Conservation (phyloP, 2,113 vertebrate species). For the Oceanites oceanicus region DNA sequence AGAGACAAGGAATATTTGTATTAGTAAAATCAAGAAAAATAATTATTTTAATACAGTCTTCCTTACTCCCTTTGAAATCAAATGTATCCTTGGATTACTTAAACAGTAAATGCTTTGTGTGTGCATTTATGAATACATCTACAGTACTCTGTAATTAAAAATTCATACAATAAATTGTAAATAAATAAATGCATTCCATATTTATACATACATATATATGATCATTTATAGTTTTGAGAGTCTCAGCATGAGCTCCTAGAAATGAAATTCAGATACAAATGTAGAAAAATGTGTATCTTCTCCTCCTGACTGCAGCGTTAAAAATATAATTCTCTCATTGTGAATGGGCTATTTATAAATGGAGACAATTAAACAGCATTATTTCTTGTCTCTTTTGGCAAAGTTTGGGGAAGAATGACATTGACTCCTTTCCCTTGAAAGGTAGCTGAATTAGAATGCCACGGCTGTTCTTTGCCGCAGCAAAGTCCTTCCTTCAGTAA, state of each 20-base stretch:
- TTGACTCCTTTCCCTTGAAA: neutral
- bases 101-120: neutral
- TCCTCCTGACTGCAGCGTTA: neutral
- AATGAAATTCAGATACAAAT: neutral
- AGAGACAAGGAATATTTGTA: neutral
- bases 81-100: neutral
- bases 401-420: slow-evolving; percentile 39
- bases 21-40: neutral
- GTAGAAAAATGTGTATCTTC: neutral
- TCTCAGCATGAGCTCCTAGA: neutral
- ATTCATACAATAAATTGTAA: neutral
- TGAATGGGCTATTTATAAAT: slow-evolving; percentile 13
- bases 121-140: neutral
- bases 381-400: slow-evolving; percentile 26
- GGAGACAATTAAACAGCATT: slow-evolving; percentile 49
- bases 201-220: neutral
- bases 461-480: neutral
- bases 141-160: slow-evolving; percentile 11
- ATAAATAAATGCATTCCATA: neutral
- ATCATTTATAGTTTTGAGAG: neutral
- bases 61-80: neutral
- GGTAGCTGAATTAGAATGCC: slow-evolving; percentile 48
- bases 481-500: slow-evolving; percentile 33
- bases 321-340: neutral
- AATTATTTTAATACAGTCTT: neutral